Evolutionary conservation across 1,140 invertebrate species (phyloP).

Genomic region (Cylas formicarius): DNA sequence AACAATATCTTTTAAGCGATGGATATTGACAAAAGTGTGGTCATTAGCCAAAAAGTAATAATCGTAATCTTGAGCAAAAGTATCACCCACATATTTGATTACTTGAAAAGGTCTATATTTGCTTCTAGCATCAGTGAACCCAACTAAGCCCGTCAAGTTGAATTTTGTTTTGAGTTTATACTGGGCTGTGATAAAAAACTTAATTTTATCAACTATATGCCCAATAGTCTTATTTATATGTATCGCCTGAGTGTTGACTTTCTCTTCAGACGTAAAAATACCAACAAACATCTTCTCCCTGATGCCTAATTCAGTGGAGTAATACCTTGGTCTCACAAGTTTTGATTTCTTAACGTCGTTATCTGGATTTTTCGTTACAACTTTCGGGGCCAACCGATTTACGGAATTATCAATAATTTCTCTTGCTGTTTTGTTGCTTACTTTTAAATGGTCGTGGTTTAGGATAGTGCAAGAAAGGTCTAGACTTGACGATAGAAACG

Average conservation of each 20-base stretch:
- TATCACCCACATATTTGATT: constrained; percentile 83
- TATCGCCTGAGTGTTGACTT: constrained; percentile 60
- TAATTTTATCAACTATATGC: constrained; percentile 73
- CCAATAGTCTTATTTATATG: constrained; percentile 74
- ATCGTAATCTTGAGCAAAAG: constrained; percentile 81
- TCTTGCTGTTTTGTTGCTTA: constrained; percentile 16
- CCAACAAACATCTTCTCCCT: constrained; percentile 82
- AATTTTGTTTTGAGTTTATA: constrained; percentile 58
- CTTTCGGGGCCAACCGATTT: constrained; percentile 18
- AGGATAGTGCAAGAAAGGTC: constrained; percentile 17
- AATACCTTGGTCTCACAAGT: constrained; percentile 76
- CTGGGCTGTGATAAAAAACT: constrained; percentile 60
- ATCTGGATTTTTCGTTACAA: constrained; percentile 23
- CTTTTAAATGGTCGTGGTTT: constrained; percentile 12
- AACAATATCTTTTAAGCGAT: constrained; percentile 59
- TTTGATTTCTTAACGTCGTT: constrained; percentile 24
- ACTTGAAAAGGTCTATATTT: constrained; percentile 73
- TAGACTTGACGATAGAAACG: constrained; percentile 19
- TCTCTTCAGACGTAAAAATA: constrained; percentile 65
- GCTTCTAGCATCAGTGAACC: constrained; percentile 69
- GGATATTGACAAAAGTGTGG: constrained; percentile 69
- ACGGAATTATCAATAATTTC: constrained; percentile 25
- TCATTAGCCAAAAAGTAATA: constrained; percentile 85
- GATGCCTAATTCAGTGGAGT: constrained; percentile 87
- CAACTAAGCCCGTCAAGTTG: constrained; percentile 67